Conservation (phyloP, 2,797 vertebrate species). For the Morelia viridis region DNA sequence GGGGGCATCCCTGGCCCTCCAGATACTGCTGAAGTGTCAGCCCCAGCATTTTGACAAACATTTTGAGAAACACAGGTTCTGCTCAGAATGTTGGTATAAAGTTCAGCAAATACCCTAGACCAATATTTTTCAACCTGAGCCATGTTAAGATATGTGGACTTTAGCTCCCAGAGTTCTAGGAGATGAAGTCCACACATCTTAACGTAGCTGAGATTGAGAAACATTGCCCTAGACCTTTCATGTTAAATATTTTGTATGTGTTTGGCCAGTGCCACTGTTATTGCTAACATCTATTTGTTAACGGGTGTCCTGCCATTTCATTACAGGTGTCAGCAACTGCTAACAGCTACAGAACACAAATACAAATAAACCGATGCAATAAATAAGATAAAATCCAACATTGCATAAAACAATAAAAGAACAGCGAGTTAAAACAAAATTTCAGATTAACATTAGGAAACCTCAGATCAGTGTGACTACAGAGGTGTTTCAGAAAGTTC, state of each 20-base stretch:
- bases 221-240: not conserved
- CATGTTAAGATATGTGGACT: not conserved
- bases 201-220: not conserved
- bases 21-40: not conserved
- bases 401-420: not conserved
- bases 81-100: not conserved
- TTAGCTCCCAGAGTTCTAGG: not conserved
- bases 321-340: not conserved
- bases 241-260: not conserved
- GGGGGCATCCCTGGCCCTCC: not conserved
- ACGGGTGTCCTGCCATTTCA: not conserved
- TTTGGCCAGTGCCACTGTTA: not conserved
- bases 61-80: not conserved
- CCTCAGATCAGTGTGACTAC: not conserved
- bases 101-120: not conserved
- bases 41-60: not conserved
- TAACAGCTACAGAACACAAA: not conserved
- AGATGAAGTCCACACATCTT: not conserved
- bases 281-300: not conserved
- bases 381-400: not conserved
- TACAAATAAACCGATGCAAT: not conserved
- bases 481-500: not conserved
- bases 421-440: not conserved
- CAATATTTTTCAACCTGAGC: not conserved
- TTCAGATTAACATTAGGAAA: not conserved